Evolutionary conservation across 2,797 vertebrate species (phyloP).

Genomic region (Podargus strigoides): DNA sequence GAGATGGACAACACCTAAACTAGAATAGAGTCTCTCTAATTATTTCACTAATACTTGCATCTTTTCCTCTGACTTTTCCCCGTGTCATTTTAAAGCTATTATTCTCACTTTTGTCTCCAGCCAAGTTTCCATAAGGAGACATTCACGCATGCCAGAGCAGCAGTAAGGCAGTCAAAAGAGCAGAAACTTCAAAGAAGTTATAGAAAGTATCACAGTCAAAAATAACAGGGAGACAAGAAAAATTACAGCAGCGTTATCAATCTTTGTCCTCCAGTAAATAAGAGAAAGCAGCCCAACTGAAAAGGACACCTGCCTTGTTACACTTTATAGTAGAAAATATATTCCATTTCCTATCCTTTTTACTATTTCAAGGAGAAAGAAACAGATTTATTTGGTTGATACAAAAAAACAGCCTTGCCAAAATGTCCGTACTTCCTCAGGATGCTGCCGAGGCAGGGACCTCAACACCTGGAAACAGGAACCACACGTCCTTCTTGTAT

Average conservation of each 20-base stretch:
- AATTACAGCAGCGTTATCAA: neutral
- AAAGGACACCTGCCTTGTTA: constrained; percentile 5
- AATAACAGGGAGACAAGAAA: neutral
- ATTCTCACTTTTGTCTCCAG: constrained; percentile 25
- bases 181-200: constrained; percentile 20
- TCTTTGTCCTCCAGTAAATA: neutral
- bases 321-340: neutral
- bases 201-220: neutral
- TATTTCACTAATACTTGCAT: constrained; percentile 1
- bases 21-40: neutral
- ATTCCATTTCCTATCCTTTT: neutral
- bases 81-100: constrained; percentile 12
- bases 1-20: neutral
- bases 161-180: constrained; percentile 27
- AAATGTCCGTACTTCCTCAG: neutral
- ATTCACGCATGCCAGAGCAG: constrained; percentile 37
- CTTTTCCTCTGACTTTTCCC: neutral
- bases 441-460: neutral
- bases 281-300: neutral
- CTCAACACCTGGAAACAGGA: neutral
- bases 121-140: constrained; percentile 39
- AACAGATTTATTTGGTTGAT: neutral
- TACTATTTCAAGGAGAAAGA: neutral
- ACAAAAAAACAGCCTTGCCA: neutral
- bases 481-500: neutral